phyloP scores from a whole-genome alignment of 2,113 vertebrate genomes.

The Sturnira hondurensis region DNA sequence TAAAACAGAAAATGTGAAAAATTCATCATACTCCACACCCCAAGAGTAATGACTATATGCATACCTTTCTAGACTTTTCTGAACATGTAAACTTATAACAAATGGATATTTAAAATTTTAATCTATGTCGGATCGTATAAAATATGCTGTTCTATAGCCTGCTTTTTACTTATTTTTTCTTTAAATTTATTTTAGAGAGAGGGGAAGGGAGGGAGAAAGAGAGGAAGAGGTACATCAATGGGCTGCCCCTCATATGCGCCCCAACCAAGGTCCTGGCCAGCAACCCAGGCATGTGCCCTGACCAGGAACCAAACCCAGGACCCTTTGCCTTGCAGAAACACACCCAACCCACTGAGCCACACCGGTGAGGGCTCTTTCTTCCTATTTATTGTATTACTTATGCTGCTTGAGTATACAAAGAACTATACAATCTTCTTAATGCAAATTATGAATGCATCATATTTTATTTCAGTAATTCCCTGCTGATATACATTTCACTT shows the following conservation, averaged over 20 bases:
- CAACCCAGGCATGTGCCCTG: too few relatives aligned
- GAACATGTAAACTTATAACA: neutral
- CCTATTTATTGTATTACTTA: neutral
- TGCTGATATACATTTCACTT: neutral
- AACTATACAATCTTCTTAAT: neutral
- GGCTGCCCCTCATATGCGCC: too few relatives aligned
- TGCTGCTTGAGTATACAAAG: neutral
- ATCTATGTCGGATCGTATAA: neutral
- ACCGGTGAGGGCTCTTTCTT: neutral
- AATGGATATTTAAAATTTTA: neutral
- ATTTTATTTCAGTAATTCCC: neutral
- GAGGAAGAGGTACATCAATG: too few relatives aligned
- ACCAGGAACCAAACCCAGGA: too few relatives aligned
- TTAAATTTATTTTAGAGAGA: too few relatives aligned
- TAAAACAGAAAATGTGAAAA: conserved; percentile 7
- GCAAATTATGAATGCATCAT: neutral
- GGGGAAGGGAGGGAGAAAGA: too few relatives aligned
- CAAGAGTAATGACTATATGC: neutral
- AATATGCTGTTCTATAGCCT: neutral
- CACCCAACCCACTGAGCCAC: too few relatives aligned
- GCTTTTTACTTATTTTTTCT: neutral
- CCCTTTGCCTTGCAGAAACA: too few relatives aligned
- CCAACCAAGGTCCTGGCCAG: too few relatives aligned
- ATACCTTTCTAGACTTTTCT: neutral
- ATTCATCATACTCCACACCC: neutral